Evolutionary conservation across 2,113 vertebrate species (phyloP), one percentile per base, ranked within the genome.

Genomic region (Alaudala cheleensis): DNA sequence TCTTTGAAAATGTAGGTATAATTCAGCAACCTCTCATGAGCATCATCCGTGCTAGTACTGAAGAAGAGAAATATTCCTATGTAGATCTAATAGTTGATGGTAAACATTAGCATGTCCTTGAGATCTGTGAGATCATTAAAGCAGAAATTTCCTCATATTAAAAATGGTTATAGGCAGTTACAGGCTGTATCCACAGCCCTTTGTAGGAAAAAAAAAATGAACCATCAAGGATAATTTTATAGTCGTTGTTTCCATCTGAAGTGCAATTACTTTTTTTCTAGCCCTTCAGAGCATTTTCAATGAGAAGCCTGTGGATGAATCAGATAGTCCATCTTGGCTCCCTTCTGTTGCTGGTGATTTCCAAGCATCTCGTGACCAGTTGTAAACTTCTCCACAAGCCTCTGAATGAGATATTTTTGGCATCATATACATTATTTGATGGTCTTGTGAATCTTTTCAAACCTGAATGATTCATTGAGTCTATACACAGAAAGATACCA

Each of bases 131-230:
- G 76, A 84, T 47, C 17, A 4, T 78, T 93, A 62, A 70, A 78
- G 61, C 74, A 88, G 88, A 92, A 93, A 73, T 94, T 88, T 54
- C 39, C 33, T 64, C 76, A 47, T 31, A 81, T 83, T 93, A 93
- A 78, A 90, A 94, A 92, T 8, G 16, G 14, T 65, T 95, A 61
- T 57, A 88, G 76, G 82, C 86, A 81, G 82, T 77, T 86, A 57
- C 26, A 91, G 51, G n/a, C n/a, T n/a, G n/a, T n/a, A n/a, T n/a
- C n/a, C n/a, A n/a, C n/a, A n/a, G n/a, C n/a, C n/a, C 51, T 15
- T 64, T 58, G 77, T 8, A 74, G 80, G 64, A 4, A 53, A 86
- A 88, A 44, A 57, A 37, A 89, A 86, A 74, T 25, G 22, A 93
- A 71, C 34, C 60, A 78, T 44, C 34, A 67, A 56, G 84, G 51